These are phyloP conservation scores for Cephus spinipes DNA, from an alignment of 2,888 invertebrate genomes.

Conservation along the genomic window DNA sequence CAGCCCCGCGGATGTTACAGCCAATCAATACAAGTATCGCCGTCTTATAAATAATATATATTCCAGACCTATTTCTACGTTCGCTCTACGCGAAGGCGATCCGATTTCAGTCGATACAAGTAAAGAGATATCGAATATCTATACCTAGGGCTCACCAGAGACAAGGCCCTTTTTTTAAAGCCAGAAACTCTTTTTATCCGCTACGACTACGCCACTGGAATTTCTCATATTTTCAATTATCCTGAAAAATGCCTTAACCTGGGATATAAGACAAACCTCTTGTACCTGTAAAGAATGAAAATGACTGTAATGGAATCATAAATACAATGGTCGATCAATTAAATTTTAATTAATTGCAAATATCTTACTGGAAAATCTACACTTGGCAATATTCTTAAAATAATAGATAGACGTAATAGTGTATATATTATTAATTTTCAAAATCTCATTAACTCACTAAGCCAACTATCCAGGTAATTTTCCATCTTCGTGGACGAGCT, in stretches of 20 bases:
- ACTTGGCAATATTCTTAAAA: background rate
- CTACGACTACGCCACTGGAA: conserved; percentile 9
- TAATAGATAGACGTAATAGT: background rate
- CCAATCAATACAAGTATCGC: conserved; percentile 33
- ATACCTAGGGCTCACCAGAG: background rate
- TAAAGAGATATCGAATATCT: conserved; percentile 9
- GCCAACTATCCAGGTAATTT: background rate
- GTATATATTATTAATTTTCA: background rate
- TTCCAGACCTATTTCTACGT: conserved; percentile 3
- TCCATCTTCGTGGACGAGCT: background rate
- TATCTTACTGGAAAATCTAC: background rate
- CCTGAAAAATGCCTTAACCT: background rate
- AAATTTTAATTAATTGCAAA: background rate
- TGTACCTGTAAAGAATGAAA: background rate
- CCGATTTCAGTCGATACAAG: conserved; percentile 22
- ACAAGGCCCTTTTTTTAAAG: background rate
- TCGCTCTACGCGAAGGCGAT: conserved; percentile 14
- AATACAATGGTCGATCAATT: background rate
- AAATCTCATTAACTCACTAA: background rate
- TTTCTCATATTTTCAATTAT: conserved; percentile 7
- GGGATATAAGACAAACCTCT: background rate
- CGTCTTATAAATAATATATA: conserved; percentile 41
- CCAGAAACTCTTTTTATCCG: background rate
- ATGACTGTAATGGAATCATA: background rate
- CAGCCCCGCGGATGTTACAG: conserved; percentile 10